Conservation (phyloP, 2,888 invertebrate species). For the Oeneis ivallda region DNA sequence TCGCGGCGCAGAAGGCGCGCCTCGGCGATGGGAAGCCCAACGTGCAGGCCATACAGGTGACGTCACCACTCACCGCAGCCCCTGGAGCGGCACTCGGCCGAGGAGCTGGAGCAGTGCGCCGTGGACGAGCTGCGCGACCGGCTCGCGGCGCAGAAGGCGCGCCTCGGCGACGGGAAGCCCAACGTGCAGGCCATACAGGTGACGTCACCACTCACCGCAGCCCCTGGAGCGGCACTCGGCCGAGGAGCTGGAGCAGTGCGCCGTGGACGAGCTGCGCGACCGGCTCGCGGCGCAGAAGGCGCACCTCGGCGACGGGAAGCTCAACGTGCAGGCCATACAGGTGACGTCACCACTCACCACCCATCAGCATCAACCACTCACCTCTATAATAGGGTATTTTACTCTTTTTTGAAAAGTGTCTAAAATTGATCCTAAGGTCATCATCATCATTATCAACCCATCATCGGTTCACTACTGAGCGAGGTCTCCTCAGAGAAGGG, state of each 20-base stretch:
- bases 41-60: constrained; percentile 86
- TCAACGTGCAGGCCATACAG: constrained; percentile 88
- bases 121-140: constrained; percentile 82
- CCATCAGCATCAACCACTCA: too few relatives aligned
- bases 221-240: constrained; percentile 82
- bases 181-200: constrained; percentile 89
- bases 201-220: constrained; percentile 31
- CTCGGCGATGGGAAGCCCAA: constrained; percentile 86
- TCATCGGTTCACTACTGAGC: too few relatives aligned
- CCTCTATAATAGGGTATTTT: too few relatives aligned
- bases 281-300: constrained; percentile 82
- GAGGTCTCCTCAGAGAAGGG: too few relatives aligned
- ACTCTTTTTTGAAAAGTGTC: too few relatives aligned
- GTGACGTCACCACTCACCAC: constrained; percentile 60
- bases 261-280: constrained; percentile 82
- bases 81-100: constrained; percentile 82
- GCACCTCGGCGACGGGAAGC: constrained; percentile 83
- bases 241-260: constrained; percentile 84
- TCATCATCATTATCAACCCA: too few relatives aligned
- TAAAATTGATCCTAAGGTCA: too few relatives aligned
- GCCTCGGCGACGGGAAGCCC: constrained; percentile 84
- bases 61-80: constrained; percentile 48
- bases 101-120: constrained; percentile 83
- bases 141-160: constrained; percentile 80
- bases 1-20: constrained; percentile 81